Evolutionary conservation across 1,140 invertebrate species (phyloP).

Genomic region (Paraescarpia echinospica): DNA sequence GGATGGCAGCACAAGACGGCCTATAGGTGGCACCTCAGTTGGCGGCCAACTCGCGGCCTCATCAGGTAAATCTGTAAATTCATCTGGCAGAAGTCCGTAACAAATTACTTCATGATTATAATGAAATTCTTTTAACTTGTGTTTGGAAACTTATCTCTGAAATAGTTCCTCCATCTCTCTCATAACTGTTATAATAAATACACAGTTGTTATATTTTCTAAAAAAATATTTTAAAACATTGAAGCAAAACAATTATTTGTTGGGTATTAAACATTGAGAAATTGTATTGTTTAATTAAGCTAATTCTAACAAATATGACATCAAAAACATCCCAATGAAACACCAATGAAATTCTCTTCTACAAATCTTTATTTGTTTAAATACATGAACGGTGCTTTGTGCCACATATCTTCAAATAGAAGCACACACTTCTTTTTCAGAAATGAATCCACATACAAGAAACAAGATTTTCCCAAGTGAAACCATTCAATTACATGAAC

Average conservation of each 20-base stretch:
- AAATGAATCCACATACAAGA: too few species aligned
- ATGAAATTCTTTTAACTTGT: neutral
- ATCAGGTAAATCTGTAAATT: constrained; percentile 34
- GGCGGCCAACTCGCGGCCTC: constrained; percentile 36
- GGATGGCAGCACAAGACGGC: constrained; percentile 37
- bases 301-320: too few species aligned
- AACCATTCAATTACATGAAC: too few species aligned
- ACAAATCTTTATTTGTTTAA: neutral
- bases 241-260: too few species aligned
- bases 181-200: neutral
- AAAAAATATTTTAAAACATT: too few species aligned
- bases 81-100: neutral
- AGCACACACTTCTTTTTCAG: too few species aligned
- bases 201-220: neutral
- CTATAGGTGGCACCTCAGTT: constrained; percentile 37
- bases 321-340: too few species aligned
- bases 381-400: neutral
- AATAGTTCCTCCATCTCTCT: neutral
- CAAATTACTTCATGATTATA: neutral
- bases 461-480: too few species aligned
- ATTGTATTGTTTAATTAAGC: too few species aligned
- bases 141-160: neutral
- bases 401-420: too few species aligned
- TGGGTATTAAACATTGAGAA: too few species aligned
- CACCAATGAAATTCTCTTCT: too few species aligned